A percentile compares a stretch with the other conserved stretches of the same genome.
phyloP scores from a whole-genome alignment of 1,140 invertebrate genomes.

The Sycobia sp. region DNA sequence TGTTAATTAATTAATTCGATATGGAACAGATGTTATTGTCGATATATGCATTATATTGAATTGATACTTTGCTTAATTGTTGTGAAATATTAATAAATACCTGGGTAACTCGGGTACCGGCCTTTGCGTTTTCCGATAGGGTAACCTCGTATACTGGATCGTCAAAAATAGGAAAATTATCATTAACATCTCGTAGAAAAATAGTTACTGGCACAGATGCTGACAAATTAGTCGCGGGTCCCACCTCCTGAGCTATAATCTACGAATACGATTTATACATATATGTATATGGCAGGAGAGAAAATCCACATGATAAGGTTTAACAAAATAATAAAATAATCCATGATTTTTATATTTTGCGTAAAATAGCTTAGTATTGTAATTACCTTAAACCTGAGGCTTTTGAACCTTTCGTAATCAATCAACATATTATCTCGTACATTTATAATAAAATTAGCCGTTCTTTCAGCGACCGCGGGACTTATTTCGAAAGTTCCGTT shows the following conservation, averaged over 20 bases:
- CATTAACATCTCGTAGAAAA: slow-evolving; percentile 86
- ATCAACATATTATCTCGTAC: slow-evolving; percentile 81
- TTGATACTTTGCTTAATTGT: too few species aligned
- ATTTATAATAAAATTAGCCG: slow-evolving; percentile 78
- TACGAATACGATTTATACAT: slow-evolving; percentile 43
- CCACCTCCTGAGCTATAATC: slow-evolving; percentile 81
- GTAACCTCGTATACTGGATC: slow-evolving; percentile 74
- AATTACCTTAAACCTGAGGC: slow-evolving; percentile 72
- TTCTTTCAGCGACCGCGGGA: slow-evolving; percentile 84
- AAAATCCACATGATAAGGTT: too few species aligned
- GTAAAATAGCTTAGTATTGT: too few species aligned
- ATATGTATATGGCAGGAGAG: background rate
- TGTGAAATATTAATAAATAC: slow-evolving; percentile 56
- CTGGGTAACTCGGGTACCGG: slow-evolving; percentile 74
- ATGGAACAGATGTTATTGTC: background rate
- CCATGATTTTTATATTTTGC: too few species aligned
- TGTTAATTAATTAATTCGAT: background rate
- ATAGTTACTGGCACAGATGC: slow-evolving; percentile 76
- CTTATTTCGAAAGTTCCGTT: slow-evolving; percentile 87
- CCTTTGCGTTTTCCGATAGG: slow-evolving; percentile 78
- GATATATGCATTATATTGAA: background rate
- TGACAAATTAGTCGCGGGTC: slow-evolving; percentile 74
- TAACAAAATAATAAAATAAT: too few species aligned
- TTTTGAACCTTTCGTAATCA: slow-evolving; percentile 80
- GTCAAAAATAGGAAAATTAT: slow-evolving; percentile 84